phyloP scores from a whole-genome alignment of 2,113 vertebrate genomes.

The Asarcornis scutulata region DNA sequence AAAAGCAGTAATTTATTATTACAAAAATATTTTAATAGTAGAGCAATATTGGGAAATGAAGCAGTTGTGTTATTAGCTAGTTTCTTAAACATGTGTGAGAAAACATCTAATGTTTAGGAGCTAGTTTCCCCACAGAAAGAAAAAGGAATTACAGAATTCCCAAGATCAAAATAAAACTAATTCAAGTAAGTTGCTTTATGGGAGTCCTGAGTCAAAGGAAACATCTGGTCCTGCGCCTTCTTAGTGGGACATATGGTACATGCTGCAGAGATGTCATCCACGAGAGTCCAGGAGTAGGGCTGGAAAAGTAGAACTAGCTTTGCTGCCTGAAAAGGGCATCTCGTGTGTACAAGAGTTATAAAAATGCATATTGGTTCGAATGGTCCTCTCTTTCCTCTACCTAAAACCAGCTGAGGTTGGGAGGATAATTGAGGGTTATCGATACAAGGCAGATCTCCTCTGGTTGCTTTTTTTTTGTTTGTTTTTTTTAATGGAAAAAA shows the following conservation, averaged over 20 bases:
- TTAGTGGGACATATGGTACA: conserved; percentile 52
- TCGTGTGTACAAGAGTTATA: conserved; percentile 25
- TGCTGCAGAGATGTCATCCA: conserved; percentile 69
- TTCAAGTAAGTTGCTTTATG: conserved; percentile 64
- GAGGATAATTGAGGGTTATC: not conserved
- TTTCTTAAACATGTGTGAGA: not conserved
- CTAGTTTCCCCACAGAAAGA: conserved; percentile 15
- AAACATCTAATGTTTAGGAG: conserved; percentile 21
- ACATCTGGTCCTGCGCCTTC: conserved; percentile 69
- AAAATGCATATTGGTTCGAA: not conserved
- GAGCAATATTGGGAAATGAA: not conserved
- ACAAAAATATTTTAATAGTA: not conserved
- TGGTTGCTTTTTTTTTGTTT: conserved; percentile 1
- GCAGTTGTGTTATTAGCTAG: not conserved
- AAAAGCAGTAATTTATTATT: not conserved
- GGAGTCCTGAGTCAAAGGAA: conserved; percentile 63
- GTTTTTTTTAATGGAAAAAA: not conserved
- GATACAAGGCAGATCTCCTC: conserved; percentile 1
- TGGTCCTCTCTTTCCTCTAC: not conserved
- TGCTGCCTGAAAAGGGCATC: conserved; percentile 59
- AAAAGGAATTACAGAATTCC: conserved; percentile 49
- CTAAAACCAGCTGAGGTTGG: not conserved
- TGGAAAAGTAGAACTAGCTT: conserved; percentile 5
- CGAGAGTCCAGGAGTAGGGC: conserved; percentile 16
- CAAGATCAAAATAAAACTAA: conserved; percentile 61